Evolutionary conservation across 2,113 vertebrate genomes (phyloP), one percentile per base, ranked within the genome.

Genomic region (Acinonyx jubatus): DNA sequence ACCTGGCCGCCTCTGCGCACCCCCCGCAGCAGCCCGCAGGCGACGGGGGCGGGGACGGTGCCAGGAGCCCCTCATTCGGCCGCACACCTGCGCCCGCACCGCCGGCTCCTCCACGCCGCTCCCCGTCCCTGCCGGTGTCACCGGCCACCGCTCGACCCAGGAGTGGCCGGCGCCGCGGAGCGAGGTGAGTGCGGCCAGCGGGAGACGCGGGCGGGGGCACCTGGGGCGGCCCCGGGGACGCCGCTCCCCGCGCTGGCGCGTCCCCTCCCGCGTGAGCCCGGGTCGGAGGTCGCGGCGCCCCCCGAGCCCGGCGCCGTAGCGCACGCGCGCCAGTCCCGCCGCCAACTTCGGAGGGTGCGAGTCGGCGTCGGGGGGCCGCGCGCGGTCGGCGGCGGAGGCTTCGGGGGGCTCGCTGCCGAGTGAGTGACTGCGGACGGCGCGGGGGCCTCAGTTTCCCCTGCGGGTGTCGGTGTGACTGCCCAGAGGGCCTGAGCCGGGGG

Each of bases 11-110:
- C 97, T 97, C 97, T 89, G 78, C 36, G 82, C 89, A 91, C 97
- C 98, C 98, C 98, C 98, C 5, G 91, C 83, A 98, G 99, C 98
- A 98, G 98, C 99, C 99, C 95, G 98, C 98, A 96, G 99, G 99
- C 99, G 88, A 96, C 94, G 92, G 92, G 98, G 98, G 98, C 98
- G 98, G 98, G 97, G 95, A 96, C 52, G 68, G 45, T 48, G 69
- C 89, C 84, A 3, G 52, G 86, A 90, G 86, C 96, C 97, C 96
- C 92, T 68, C 63, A 45, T 89, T 87, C 65, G 69, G 45, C 71
- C 61, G 71, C 94, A 91, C 84, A 55, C 97, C 71, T 97, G 97
- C 88, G 93, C 93, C 55, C 78, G 84, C 94, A 73, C 92, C 71
- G 63, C 66, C 11, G 55, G 61, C 74, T 71, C 63, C 45, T 45